Base-by-base conservation (phyloP, 2,888 invertebrate species). In the Vannuccia rotundouncinata region DNA sequence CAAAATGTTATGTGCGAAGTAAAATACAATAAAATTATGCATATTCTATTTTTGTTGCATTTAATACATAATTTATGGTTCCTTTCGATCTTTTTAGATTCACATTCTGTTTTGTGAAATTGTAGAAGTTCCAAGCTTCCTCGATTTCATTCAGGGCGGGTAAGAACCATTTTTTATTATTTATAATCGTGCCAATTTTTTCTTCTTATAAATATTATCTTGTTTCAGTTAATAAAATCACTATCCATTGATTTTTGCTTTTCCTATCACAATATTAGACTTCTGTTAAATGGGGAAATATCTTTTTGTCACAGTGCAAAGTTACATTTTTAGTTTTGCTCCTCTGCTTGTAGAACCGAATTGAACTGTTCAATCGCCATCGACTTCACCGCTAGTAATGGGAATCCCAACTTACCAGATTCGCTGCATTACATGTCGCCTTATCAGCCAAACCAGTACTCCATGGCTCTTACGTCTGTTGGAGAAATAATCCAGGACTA, bases 141-240 rank as follows among this genome's bases (percentile, higher is more conserved):
- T 91, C 81, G 91, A 91, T 84, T 91, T 89, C 84, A 88, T 91
- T 74, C 88, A 89, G 82, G 90, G 89, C 74, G 90, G 91, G 85
- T 89, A 82, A 82, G 86, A n/a, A n/a, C n/a, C n/a, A n/a, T n/a
- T n/a, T n/a, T n/a, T n/a, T n/a, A n/a, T n/a, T n/a, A n/a, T n/a
- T n/a, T n/a, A n/a, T n/a, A n/a, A n/a, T n/a, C n/a, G n/a, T n/a
- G n/a, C n/a, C n/a, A n/a, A n/a, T n/a, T n/a, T n/a, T n/a, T n/a
- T n/a, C n/a, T n/a, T n/a, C n/a, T n/a, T n/a, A n/a, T n/a, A n/a
- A n/a, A n/a, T n/a, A n/a, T n/a, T n/a, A n/a, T n/a, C n/a, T n/a
- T n/a, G n/a, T n/a, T n/a, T n/a, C n/a, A n/a, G n/a, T n/a, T n/a
- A n/a, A n/a, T n/a, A n/a, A n/a, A n/a, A n/a, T n/a, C n/a, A n/a